Evolutionary conservation across 2,113 vertebrate species (phyloP).

Genomic region (Chaetodon auriga): DNA sequence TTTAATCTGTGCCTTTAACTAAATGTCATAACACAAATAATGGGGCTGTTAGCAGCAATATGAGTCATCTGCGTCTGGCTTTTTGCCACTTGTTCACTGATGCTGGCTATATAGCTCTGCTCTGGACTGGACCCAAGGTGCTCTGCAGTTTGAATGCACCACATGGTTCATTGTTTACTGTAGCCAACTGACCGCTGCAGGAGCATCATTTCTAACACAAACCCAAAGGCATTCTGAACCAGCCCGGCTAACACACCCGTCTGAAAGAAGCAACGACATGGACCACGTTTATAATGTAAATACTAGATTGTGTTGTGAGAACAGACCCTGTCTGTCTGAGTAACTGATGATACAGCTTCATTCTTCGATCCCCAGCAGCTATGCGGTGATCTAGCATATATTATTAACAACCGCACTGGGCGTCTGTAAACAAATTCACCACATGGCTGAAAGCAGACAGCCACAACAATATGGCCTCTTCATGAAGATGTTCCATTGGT

Average conservation of each 20-base stretch:
- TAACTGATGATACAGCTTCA: background rate
- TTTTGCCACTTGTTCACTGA: background rate
- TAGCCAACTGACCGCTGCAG: constrained; percentile 39
- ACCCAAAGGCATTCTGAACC: background rate
- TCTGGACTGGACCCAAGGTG: constrained; percentile 39
- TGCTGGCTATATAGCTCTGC: background rate
- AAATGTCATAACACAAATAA: constrained; percentile 8
- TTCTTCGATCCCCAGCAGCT: constrained; percentile 6
- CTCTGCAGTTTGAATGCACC: constrained; percentile 63
- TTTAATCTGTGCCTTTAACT: background rate
- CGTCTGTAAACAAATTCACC: constrained; percentile 70
- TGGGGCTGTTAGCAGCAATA: background rate
- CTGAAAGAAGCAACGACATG: background rate
- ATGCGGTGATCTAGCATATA: constrained; percentile 32
- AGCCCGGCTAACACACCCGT: background rate
- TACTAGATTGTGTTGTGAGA: background rate
- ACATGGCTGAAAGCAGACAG: constrained; percentile 72
- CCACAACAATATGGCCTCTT: constrained; percentile 75
- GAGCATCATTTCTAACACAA: background rate
- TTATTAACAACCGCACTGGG: constrained; percentile 40
- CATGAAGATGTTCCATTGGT: constrained; percentile 51
- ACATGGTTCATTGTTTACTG: constrained; percentile 77
- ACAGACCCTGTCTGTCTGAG: background rate
- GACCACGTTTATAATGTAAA: constrained; percentile 11
- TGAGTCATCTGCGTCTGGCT: constrained; percentile 26